These are phyloP conservation scores for Rhinophrynus dorsalis DNA, from an alignment of 2,797 vertebrate genomes.

Conservation along the genomic window DNA sequence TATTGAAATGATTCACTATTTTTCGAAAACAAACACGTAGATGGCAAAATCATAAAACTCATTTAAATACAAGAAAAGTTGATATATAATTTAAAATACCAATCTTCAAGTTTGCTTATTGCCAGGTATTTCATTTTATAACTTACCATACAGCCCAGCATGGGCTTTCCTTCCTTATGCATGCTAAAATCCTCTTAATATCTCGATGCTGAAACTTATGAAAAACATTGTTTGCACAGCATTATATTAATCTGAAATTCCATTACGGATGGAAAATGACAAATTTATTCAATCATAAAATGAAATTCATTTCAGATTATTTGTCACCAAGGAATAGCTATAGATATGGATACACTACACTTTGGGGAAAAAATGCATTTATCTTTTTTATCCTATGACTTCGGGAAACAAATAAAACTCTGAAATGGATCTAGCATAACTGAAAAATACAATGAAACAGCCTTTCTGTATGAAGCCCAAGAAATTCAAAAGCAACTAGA, in stretches of 20 bases:
- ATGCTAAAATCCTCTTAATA: not conserved
- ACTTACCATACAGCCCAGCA: not conserved
- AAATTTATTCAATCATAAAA: conserved; percentile 14
- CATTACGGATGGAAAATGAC: not conserved
- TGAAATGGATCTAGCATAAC: not conserved
- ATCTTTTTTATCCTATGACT: not conserved
- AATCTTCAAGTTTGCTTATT: not conserved
- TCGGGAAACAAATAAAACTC: not conserved
- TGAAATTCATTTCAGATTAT: conserved; percentile 10
- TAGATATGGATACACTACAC: not conserved
- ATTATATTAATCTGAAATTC: not conserved
- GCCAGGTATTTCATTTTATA: not conserved
- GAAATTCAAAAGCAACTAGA: no score
- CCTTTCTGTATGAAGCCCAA: no score
- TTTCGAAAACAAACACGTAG: no score
- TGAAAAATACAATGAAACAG: no score
- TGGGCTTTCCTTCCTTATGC: not conserved
- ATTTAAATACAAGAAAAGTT: not conserved
- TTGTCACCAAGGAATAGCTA: not conserved
- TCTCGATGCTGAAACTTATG: not conserved
- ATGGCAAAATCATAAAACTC: no score
- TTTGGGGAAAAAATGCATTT: not conserved
- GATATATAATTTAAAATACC: not conserved
- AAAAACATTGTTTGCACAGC: not conserved
- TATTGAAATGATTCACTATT: no score